A percentile compares a stretch with the other conserved stretches of the same genome.
Evolutionary conservation across 1,140 invertebrate species (phyloP).

Genomic region (Drosophila quadrilineata): DNA sequence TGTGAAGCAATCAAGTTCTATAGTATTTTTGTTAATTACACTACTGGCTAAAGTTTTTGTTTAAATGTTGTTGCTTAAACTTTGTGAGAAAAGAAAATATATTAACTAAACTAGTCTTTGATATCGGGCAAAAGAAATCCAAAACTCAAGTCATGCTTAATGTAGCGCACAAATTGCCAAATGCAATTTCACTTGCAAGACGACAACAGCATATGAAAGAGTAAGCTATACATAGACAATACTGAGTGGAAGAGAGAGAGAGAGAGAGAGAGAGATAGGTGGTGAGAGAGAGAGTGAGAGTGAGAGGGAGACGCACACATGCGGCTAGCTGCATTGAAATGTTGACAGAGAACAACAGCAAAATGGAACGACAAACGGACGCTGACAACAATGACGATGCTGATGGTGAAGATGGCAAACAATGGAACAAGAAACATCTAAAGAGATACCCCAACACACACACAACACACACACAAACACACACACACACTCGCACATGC

Average conservation of each 20-base stretch:
- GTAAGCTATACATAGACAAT: no score
- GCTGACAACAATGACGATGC: constrained; percentile 17
- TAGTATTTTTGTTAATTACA: no score
- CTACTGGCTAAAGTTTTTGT: no score
- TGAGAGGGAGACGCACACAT: constrained; percentile 28
- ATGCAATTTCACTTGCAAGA: constrained; percentile 38
- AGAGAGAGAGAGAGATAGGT: not conserved
- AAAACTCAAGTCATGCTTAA: constrained; percentile 24
- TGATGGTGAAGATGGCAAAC: not conserved
- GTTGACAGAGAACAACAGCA: constrained; percentile 45
- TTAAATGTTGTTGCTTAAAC: no score
- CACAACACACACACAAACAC: constrained; percentile 27
- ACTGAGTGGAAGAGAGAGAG: no score
- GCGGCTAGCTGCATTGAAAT: constrained; percentile 47
- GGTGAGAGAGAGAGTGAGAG: not conserved
- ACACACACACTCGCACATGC: constrained; percentile 18
- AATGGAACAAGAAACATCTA: no score
- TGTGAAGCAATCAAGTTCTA: no score
- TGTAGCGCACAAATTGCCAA: constrained; percentile 54
- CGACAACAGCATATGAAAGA: constrained; percentile 2
- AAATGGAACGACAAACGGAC: constrained; percentile 52
- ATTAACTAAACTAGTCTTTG: not conserved
- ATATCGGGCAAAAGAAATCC: not conserved
- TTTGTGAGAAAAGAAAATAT: no score
- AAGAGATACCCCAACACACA: constrained; percentile 6